Base-by-base conservation (phyloP, 2,797 vertebrate species). In the Vespertilio murinus region DNA sequence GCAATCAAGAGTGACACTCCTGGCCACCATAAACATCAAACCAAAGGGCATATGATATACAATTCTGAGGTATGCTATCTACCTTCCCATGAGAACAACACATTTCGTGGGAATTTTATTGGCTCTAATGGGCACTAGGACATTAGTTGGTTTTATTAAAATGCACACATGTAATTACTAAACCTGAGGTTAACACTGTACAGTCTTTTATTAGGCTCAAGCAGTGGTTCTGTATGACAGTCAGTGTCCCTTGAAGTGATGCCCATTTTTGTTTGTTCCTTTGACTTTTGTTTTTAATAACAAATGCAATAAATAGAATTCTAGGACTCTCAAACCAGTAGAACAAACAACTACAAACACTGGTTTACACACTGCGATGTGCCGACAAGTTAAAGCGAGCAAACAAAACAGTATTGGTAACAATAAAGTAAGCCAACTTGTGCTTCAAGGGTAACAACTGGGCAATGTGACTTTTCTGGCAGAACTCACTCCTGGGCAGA, bases 141-240 rank as follows among this genome's bases (percentile, higher is more conserved):
- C 35, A 90, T 93, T 91, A 85, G 42, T 20, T 84, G 25, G 61
- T 91, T 95, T 94, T 91, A 95, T 95, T 97, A 95, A 96, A 95
- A 96, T 91, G 75, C 56, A 89, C 38, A 87, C n/a, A 54, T 82
- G 38, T 86, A 92, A 90, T 95, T 89, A 74, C 87, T 87, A 87
- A 92, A 33, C 25, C 22, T 38, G 6, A 75, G 59, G 67, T 22
- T 83, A 61, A 93, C 85, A 90, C 28, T 73, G 1, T 33, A 28
- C 0, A 49, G 28, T 90, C n/a, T 89, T 89, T 73, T 77, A 90
- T 75, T 77, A 35, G 45, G 23, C 64, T 93, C 33, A 61, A 69
- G 59, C 38, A 91, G 30, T 86, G 61, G n/a, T 86, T 64, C 73
- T 49, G n/a, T 80, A 49, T 52, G 30, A 47, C 42, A 87, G 20